These are phyloP conservation scores for Leptoteleia sp. DNA, from an alignment of 1,140 invertebrate genomes.

Conservation along the genomic window DNA sequence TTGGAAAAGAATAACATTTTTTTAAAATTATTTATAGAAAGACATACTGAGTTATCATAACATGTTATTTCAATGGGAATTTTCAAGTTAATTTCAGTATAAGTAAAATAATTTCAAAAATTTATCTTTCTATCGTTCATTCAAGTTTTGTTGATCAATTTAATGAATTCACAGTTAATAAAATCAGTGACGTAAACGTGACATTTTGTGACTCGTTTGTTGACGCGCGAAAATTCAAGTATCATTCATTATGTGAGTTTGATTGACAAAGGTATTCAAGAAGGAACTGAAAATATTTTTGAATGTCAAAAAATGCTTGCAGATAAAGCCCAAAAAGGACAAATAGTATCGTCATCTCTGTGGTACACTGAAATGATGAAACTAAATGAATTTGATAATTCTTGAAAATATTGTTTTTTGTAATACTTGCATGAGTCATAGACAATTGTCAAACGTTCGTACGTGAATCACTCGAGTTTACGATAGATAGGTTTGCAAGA, in stretches of 20 bases:
- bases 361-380: background rate
- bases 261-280: constrained; percentile 18
- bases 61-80: too few relatives aligned
- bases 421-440: constrained; percentile 8
- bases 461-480: constrained; percentile 12
- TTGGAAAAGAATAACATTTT: too few relatives aligned
- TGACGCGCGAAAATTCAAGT: constrained; percentile 14
- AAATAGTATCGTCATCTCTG: background rate
- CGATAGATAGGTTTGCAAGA: background rate
- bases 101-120: too few relatives aligned
- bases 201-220: constrained; percentile 24
- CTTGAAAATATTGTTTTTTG: constrained; percentile 2
- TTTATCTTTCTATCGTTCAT: background rate
- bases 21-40: too few relatives aligned
- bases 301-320: constrained; percentile 47
- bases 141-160: background rate
- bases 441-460: constrained; percentile 22
- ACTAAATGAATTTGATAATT: constrained; percentile 6
- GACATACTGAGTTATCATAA: too few relatives aligned
- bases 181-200: constrained; percentile 13
- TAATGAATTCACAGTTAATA: background rate
- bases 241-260: constrained; percentile 10
- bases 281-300: constrained; percentile 16
- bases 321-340: constrained; percentile 20
- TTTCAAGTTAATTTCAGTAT: too few relatives aligned